Evolutionary conservation across 2,888 invertebrate genomes (phyloP), one percentile per base, ranked within the genome.

Genomic region (Melanchra persicariae): DNA sequence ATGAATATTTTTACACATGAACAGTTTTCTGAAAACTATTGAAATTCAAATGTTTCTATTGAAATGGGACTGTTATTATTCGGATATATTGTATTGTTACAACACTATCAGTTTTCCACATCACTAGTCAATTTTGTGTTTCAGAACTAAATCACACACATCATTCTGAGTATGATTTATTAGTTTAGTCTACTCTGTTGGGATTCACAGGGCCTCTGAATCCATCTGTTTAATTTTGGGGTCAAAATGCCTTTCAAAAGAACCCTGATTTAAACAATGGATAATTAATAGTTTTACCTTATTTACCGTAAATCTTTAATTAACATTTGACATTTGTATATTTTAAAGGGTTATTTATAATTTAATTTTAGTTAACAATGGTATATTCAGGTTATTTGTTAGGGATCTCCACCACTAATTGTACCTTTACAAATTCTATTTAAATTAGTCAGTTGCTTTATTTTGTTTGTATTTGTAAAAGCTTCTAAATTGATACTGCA

Each of bases 11-110:
- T 24, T 3, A 37, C 17, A 10, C 30, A 40, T 66, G 45, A 68
- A 45, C 34, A 47, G 40, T 70, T 58, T 76, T 57, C 49, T 7
- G 24, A 55, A 61, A 69, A 61, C 49, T 45, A 76, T 60, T 55
- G 24, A 34, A 59, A 70, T 22, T 34, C 47, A 34, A 68, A 30
- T 26, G 26, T 43, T 54, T 58, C 26, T 26, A 49, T 55, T 24
- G 58, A 49, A 69, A 61, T 68, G 9, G n/a, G n/a, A 19, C 19
- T 55, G 34, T 26, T 43, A 51, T 54, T 5, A 49, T 68, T 43
- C 24, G 6, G 17, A 17, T 19, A 47, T 60, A 17, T 51, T 43
- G 26, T 51, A 51, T 58, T 52, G 34, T 26, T 52, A 52, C 45
- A 69, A 58, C 19, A n/a, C 22, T 57, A 78, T 65, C 22, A 15